Base-by-base conservation (phyloP, 2,888 invertebrate genomes). In the Diplazon laetatorius region DNA sequence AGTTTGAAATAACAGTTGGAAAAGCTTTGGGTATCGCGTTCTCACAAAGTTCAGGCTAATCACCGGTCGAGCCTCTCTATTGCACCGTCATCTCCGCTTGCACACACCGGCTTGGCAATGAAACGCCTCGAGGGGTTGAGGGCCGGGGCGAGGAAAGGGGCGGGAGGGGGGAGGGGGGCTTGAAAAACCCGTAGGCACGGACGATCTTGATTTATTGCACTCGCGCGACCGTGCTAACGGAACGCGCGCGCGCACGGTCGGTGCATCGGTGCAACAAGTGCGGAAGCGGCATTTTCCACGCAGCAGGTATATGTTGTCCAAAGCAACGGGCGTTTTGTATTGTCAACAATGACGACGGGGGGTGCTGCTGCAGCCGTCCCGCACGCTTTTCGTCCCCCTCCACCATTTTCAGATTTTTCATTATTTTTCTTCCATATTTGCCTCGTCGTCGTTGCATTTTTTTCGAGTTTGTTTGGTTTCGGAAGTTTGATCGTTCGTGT, bases 201-300 rank as follows among this genome's bases (percentile, higher is more conserved):
- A 79, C 79, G 63, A 79, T 79, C 79, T 70, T 82, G 82, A 82
- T 82, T 82, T 82, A 82, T 76, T 76, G 73, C 66, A 42, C 65
- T 59, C 52, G 52, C 59, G 52, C 50, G 46, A 48, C 6, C 44
- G 22, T 16, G 10, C 14, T 20, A n/a, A n/a, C n/a, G n/a, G n/a
- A n/a, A n/a, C 46, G 42, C 20, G 44, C 70, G 46, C 22, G 68
- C 39, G 25, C 46, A 42, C 48, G 57, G 63, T 44, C 16, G 39
- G 75, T 68, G 30, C 30, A 30, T n/a, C n/a, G n/a, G n/a, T n/a
- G 77, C 80, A 82, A 82, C 82, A 82, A 82, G 82, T 82, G 78
- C 46, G 42, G 76, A 77, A 81, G 78, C n/a, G 52, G 10, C 52
- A 6, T 30, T 80, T 65, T n/a, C n/a, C 46, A 30, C 75, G 52